phyloP scores from a whole-genome alignment of 2,113 vertebrate species.

The Ptyas mucosa region DNA sequence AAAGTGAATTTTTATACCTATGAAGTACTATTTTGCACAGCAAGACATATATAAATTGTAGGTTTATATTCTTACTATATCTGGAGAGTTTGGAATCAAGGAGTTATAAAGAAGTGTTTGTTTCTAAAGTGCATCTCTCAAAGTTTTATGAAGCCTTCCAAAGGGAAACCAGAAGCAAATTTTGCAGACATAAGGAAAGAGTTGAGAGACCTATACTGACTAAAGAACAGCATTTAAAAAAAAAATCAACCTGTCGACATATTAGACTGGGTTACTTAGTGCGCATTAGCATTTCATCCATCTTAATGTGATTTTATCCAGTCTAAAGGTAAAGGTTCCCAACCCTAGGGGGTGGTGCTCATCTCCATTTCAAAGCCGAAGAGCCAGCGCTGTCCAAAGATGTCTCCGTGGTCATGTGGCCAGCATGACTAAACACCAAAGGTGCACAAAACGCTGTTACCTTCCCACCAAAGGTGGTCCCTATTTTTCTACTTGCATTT shows the following conservation, averaged over 20 bases:
- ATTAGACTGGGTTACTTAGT: slow-evolving; percentile 42
- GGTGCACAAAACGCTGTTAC: too few relatives aligned
- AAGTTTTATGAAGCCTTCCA: slow-evolving; percentile 25
- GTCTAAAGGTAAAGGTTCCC: too few relatives aligned
- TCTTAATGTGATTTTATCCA: background rate
- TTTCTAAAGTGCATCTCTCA: slow-evolving; percentile 23
- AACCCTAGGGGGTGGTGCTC: too few relatives aligned
- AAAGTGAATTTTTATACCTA: background rate
- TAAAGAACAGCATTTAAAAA: too few relatives aligned
- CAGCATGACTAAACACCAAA: too few relatives aligned
- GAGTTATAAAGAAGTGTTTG: background rate
- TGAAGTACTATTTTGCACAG: background rate
- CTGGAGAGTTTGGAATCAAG: background rate
- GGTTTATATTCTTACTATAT: background rate
- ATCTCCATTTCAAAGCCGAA: too few relatives aligned
- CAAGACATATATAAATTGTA: slow-evolving; percentile 6
- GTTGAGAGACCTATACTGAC: slow-evolving; percentile 25
- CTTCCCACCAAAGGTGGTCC: too few relatives aligned
- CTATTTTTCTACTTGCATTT: too few relatives aligned
- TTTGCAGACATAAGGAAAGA: slow-evolving; percentile 37
- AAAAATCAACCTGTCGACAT: slow-evolving; percentile 28
- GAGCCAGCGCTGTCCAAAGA: too few relatives aligned
- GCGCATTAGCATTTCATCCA: slow-evolving; percentile 38
- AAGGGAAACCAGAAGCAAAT: slow-evolving; percentile 14
- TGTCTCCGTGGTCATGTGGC: too few relatives aligned